These are phyloP conservation scores for Lacerta viridis DNA, from an alignment of 2,797 vertebrate genomes.

Conservation along the genomic window DNA sequence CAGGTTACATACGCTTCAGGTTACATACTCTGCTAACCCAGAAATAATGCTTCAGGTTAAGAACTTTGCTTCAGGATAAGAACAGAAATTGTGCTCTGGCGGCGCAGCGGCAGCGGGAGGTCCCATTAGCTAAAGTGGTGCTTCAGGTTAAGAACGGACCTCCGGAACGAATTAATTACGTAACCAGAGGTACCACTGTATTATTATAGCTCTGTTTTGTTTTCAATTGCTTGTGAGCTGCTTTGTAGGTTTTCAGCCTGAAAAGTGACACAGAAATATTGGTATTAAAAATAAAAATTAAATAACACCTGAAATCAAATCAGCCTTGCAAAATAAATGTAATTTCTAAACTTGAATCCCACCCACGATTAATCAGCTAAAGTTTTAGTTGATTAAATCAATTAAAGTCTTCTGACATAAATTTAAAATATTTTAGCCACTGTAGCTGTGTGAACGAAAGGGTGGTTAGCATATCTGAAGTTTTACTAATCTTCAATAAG, in stretches of 20 bases:
- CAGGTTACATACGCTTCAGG: no score
- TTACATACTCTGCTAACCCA: no score
- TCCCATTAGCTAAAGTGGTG: no score
- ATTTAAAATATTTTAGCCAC: conserved; percentile 3
- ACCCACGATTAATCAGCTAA: neutral
- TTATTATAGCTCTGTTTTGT: neutral
- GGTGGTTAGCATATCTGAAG: neutral
- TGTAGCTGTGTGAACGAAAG: conserved; percentile 1
- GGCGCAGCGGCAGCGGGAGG: no score
- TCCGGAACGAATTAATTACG: no score
- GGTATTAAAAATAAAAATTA: neutral
- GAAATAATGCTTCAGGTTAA: no score
- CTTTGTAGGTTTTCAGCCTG: neutral
- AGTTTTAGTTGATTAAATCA: neutral
- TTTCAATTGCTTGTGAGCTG: conserved; percentile 4
- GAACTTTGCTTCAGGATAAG: no score
- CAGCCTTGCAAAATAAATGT: neutral
- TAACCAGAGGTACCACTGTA: no score
- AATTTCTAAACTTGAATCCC: neutral
- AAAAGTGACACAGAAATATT: neutral
- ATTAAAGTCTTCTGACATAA: neutral
- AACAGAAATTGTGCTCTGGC: no score
- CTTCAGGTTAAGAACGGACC: no score
- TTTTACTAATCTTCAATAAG: conserved; percentile 21
- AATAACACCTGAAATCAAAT: neutral